Evolutionary conservation across 2,113 vertebrate species (phyloP).

Genomic region (Istiophorus platypterus): DNA sequence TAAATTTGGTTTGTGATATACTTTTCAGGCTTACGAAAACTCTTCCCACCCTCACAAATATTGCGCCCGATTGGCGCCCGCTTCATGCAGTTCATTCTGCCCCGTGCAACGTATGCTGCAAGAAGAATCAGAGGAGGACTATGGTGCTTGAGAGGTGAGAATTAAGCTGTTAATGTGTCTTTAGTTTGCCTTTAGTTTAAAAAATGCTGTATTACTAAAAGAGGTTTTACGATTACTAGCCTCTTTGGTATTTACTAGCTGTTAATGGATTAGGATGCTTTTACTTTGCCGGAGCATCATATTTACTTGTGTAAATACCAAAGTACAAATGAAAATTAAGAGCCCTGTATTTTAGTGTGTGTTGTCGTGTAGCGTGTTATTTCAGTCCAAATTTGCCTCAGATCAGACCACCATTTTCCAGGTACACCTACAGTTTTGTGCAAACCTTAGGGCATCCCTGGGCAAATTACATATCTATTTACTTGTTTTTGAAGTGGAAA

Average conservation of each 20-base stretch:
- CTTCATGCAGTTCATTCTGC: slow-evolving; percentile 86
- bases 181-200: neutral
- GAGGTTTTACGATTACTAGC: neutral
- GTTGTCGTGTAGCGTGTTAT: too few relatives aligned
- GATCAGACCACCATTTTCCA: neutral
- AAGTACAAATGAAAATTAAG: neutral
- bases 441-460: neutral
- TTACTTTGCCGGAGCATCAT: neutral
- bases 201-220: neutral
- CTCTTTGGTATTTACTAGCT: too few relatives aligned
- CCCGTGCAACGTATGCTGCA: slow-evolving; percentile 87
- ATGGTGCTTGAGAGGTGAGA: slow-evolving; percentile 90
- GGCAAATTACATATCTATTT: neutral
- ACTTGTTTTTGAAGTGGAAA: neutral
- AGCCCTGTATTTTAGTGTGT: neutral
- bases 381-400: neutral
- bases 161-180: neutral
- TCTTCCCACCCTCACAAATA: slow-evolving; percentile 89
- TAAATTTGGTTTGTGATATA: neutral
- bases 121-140: slow-evolving; percentile 84
- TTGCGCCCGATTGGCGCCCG: slow-evolving; percentile 90
- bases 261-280: neutral
- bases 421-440: neutral
- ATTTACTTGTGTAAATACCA: neutral
- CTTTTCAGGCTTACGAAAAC: slow-evolving; percentile 76